These are phyloP conservation scores for Cyanoderma ruficeps DNA, from an alignment of 2,113 vertebrate genomes.

Conservation along the genomic window DNA sequence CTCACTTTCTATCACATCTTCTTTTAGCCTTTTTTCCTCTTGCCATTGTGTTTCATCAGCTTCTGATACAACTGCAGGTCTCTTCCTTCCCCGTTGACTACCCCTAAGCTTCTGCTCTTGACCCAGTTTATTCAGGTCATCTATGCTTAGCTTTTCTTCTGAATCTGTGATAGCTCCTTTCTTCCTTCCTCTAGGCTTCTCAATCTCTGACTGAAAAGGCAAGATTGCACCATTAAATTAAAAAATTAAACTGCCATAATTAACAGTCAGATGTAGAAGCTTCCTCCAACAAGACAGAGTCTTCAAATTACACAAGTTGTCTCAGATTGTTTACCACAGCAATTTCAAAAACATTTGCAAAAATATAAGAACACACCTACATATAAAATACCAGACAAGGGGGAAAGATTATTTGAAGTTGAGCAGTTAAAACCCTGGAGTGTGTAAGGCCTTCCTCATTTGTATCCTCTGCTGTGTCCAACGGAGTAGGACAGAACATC, in stretches of 20 bases:
- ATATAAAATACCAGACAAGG: neutral
- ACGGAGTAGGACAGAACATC: neutral
- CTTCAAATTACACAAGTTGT: neutral
- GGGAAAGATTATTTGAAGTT: neutral
- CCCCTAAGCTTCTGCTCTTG: slow-evolving; percentile 88
- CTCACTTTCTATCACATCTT: slow-evolving; percentile 86
- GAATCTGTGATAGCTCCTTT: slow-evolving; percentile 78
- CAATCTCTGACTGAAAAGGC: slow-evolving; percentile 80
- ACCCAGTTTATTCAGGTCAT: slow-evolving; percentile 79
- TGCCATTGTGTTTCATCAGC: slow-evolving; percentile 88
- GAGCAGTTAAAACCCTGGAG: neutral
- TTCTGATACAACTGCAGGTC: slow-evolving; percentile 78
- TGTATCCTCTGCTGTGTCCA: neutral
- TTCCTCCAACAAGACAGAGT: neutral
- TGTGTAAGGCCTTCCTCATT: neutral
- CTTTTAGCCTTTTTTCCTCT: slow-evolving; percentile 85
- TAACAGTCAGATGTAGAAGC: neutral
- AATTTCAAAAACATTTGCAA: neutral
- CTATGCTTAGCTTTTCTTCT: slow-evolving; percentile 82
- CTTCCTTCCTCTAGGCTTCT: slow-evolving; percentile 92
- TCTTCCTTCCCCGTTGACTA: slow-evolving; percentile 86
- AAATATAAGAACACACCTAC: neutral
- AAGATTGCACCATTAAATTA: slow-evolving; percentile 3
- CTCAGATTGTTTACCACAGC: neutral
- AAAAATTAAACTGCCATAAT: neutral